Percentiles rank a stretch among this genome's conserved stretches.
phyloP scores from a whole-genome alignment of 2,113 vertebrate genomes.

The Furnarius figulus region DNA sequence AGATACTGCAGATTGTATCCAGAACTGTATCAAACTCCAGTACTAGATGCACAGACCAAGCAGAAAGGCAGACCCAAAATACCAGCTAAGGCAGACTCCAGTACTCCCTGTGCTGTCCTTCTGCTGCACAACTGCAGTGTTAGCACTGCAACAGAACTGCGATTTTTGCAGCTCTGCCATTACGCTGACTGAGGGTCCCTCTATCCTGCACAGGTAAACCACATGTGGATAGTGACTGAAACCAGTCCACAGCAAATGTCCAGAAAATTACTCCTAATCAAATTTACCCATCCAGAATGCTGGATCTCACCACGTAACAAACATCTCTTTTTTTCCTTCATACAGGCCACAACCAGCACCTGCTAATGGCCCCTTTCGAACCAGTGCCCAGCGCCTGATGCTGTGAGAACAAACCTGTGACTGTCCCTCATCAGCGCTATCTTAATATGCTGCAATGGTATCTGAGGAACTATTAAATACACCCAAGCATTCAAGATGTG shows the following conservation, averaged over 20 bases:
- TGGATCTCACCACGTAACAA: neutral
- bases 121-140: neutral
- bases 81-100: neutral
- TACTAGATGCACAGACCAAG: neutral
- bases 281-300: neutral
- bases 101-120: neutral
- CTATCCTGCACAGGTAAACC: neutral
- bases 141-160: neutral
- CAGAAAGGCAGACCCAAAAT: neutral
- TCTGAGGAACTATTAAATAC: neutral
- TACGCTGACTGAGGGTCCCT: neutral
- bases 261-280: neutral
- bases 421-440: neutral
- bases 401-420: neutral
- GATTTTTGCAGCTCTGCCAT: neutral
- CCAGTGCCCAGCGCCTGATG: rapidly evolving
- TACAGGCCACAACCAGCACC: neutral
- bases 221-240: rapidly evolving
- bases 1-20: neutral
- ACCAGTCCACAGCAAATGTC: neutral
- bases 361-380: neutral
- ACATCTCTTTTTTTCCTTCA: neutral
- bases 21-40: neutral
- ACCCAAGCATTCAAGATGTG: neutral
- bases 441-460: neutral